phyloP scores from a whole-genome alignment of 2,113 vertebrate species.

The Pteruthius melanotis region DNA sequence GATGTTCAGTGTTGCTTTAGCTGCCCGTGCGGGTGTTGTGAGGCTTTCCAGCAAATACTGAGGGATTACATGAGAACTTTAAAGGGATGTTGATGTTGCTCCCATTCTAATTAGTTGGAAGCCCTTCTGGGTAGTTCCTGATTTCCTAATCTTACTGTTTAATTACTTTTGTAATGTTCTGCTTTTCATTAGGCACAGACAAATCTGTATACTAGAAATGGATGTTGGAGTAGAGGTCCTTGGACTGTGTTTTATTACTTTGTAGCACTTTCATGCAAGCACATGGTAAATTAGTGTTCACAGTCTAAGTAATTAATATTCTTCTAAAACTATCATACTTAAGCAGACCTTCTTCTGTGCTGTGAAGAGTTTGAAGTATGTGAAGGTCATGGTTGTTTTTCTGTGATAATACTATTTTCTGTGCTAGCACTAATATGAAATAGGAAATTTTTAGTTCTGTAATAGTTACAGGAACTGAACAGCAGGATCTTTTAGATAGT shows the following conservation, averaged over 20 bases:
- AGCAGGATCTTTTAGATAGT: not conserved
- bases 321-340: not conserved
- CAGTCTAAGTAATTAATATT: not conserved
- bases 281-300: not conserved
- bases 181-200: not conserved
- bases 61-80: fast-evolving
- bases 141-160: not conserved
- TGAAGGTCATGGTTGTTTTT: not conserved
- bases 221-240: not conserved
- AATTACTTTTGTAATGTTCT: not conserved
- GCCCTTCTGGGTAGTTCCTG: not conserved
- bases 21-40: not conserved
- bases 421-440: not conserved
- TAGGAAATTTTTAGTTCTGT: not conserved
- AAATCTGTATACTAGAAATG: not conserved
- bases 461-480: not conserved
- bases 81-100: not conserved
- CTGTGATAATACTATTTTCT: not conserved
- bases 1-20: not conserved
- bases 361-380: not conserved
- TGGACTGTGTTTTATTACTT: not conserved
- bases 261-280: not conserved
- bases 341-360: not conserved
- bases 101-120: not conserved
- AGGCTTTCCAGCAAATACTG: not conserved